Evolutionary conservation across 2,113 vertebrate genomes (phyloP).

Genomic region (Heterocephalus glaber): DNA sequence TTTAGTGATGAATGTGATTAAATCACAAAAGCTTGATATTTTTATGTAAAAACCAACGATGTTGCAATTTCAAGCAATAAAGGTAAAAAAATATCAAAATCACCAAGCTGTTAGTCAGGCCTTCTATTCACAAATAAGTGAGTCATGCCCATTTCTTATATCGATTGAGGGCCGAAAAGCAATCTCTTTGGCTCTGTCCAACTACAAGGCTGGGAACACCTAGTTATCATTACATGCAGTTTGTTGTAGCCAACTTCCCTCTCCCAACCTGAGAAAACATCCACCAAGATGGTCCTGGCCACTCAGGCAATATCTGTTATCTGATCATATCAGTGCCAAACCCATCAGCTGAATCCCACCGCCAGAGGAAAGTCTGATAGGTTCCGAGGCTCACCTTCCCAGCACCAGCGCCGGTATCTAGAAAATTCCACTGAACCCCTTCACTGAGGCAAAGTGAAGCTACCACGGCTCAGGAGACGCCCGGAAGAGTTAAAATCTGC

Average conservation of each 20-base stretch:
- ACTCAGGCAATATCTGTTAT: not conserved
- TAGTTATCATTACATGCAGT: not conserved
- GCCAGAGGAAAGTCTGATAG: not conserved
- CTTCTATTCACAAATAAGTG: slow-evolving; percentile 24
- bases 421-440: not conserved
- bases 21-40: not conserved
- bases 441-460: not conserved
- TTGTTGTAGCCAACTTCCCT: not conserved
- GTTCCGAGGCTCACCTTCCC: not conserved
- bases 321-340: not conserved
- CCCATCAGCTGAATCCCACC: not conserved
- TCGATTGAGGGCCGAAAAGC: not conserved
- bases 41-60: not conserved
- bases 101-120: not conserved
- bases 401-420: not conserved
- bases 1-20: slow-evolving; percentile 42
- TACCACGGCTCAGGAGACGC: not conserved
- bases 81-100: not conserved
- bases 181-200: not conserved
- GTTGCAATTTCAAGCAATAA: not conserved
- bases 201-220: not conserved
- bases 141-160: not conserved
- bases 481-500: not conserved
- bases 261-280: not conserved
- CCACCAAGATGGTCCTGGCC: not conserved